These are phyloP conservation scores for Artemisiospiza belli DNA, from an alignment of 2,113 vertebrate genomes.

Conservation along the genomic window DNA sequence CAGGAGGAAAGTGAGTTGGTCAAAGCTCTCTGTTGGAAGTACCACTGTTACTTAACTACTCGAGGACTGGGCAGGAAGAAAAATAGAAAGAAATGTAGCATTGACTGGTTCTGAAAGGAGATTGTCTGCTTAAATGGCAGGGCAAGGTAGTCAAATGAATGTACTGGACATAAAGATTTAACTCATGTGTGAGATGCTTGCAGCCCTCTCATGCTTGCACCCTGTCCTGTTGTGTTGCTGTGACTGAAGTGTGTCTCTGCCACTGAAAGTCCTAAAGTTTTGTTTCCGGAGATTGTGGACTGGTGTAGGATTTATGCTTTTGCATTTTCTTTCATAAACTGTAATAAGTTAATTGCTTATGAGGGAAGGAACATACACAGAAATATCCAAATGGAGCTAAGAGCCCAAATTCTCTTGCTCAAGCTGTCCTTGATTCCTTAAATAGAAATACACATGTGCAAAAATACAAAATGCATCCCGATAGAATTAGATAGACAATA, in stretches of 20 bases:
- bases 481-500: not conserved
- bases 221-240: not conserved
- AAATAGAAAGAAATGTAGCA: not conserved
- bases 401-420: not conserved
- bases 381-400: not conserved
- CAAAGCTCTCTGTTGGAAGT: not conserved
- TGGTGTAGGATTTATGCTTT: not conserved
- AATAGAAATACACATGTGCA: not conserved
- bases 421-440: not conserved
- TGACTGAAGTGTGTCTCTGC: not conserved
- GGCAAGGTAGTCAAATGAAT: not conserved
- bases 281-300: not conserved
- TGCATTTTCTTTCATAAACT: not conserved
- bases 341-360: not conserved
- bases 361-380: not conserved
- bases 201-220: fast-evolving
- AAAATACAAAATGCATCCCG: not conserved
- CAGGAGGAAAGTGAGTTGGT: not conserved
- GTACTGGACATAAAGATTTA: not conserved
- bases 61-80: not conserved
- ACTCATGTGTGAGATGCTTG: not conserved
- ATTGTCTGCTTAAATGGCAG: not conserved
- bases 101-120: not conserved
- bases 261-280: not conserved
- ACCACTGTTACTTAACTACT: not conserved